Conservation (phyloP, 2,113 vertebrate genomes). For the Leiothrix lutea region DNA sequence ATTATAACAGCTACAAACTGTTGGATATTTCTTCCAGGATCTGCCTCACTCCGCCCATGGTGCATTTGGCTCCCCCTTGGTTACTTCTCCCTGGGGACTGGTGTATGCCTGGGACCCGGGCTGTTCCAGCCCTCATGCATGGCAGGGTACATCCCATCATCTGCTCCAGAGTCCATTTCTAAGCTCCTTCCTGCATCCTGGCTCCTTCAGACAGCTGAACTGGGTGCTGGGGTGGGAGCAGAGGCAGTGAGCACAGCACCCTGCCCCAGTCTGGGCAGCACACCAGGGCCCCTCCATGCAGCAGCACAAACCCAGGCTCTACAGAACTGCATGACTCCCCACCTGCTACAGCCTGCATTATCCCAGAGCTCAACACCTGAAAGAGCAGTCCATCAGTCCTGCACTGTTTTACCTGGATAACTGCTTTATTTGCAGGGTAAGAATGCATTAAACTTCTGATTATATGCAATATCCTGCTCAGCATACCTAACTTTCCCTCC, state of each 20-base stretch:
- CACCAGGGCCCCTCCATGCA: accelerated
- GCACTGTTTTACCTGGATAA: neutral
- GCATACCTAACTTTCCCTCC: neutral
- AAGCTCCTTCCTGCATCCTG: neutral
- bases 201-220: neutral
- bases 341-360: accelerated
- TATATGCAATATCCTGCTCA: neutral
- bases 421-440: neutral
- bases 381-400: neutral
- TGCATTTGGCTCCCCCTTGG: neutral
- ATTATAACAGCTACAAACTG: neutral
- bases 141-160: neutral
- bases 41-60: neutral
- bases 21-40: neutral
- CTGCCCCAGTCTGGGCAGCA: accelerated
- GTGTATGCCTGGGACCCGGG: neutral
- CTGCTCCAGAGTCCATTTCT: neutral
- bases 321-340: accelerated
- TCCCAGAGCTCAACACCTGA: neutral
- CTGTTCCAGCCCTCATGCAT: neutral
- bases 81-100: neutral
- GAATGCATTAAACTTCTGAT: neutral
- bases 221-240: neutral
- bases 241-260: neutral
- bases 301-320: neutral